Conservation (phyloP, 2,797 vertebrate genomes). For the Sebastiscus tertius region DNA sequence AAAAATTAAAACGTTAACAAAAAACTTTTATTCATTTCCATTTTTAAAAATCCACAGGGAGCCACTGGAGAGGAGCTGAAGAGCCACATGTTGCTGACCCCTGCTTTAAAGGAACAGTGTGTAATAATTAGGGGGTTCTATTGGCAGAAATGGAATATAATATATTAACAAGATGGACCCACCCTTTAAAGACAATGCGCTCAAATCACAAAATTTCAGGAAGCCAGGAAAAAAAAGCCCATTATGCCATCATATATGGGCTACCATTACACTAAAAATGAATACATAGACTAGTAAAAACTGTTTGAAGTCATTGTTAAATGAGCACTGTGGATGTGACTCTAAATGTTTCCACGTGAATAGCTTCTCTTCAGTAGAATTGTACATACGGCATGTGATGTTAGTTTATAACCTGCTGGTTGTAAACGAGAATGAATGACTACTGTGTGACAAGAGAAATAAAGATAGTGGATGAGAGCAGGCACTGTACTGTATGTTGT, state of each 20-base stretch:
- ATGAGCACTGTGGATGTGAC: background rate
- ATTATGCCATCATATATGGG: no score
- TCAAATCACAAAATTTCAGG: background rate
- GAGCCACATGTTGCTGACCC: no score
- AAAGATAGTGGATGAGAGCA: background rate
- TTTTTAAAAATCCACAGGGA: no score
- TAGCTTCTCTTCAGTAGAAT: background rate
- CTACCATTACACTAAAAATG: background rate
- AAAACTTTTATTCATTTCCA: no score
- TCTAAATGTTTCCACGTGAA: background rate
- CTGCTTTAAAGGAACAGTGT: no score
- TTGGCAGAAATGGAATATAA: no score
- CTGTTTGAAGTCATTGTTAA: background rate
- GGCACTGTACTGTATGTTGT: background rate
- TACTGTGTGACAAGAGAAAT: background rate
- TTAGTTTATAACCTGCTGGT: background rate
- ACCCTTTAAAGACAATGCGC: background rate
- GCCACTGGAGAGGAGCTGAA: no score
- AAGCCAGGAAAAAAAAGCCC: background rate
- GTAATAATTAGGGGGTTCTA: no score
- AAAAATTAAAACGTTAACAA: no score
- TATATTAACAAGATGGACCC: no score
- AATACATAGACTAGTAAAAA: background rate
- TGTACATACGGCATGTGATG: background rate
- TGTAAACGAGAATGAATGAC: background rate